phyloP scores from a whole-genome alignment of 2,113 vertebrate genomes.

The Phalacrocorax carbo region DNA sequence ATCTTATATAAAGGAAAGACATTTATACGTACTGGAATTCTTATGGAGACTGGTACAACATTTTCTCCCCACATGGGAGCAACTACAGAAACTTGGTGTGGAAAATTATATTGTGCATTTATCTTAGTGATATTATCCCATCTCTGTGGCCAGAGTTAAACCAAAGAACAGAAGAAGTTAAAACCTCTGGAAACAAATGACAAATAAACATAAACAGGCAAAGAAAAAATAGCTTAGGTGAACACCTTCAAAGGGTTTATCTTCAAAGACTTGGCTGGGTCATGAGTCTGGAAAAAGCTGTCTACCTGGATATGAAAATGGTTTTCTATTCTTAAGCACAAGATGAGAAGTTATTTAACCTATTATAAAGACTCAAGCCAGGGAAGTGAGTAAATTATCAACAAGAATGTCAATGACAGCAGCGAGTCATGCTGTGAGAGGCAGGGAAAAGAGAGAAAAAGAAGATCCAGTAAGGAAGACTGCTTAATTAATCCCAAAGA shows the following conservation, averaged over 20 bases:
- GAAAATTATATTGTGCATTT: background rate
- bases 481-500: background rate
- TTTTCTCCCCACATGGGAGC: background rate
- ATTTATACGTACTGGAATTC: background rate
- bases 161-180: background rate
- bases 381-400: background rate
- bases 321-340: background rate
- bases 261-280: background rate
- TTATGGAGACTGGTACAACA: background rate
- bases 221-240: background rate
- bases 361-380: background rate
- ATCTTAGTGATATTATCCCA: background rate
- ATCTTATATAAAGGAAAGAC: background rate
- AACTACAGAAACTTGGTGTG: background rate
- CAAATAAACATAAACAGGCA: background rate
- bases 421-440: background rate
- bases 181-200: background rate
- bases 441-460: background rate
- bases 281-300: background rate
- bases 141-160: background rate
- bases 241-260: background rate
- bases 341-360: constrained; percentile 4
- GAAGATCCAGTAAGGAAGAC: background rate
- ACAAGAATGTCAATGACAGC: background rate
- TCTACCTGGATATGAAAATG: constrained; percentile 8